phyloP scores from a whole-genome alignment of 2,113 vertebrate genomes.

The Candoia aspera region DNA sequence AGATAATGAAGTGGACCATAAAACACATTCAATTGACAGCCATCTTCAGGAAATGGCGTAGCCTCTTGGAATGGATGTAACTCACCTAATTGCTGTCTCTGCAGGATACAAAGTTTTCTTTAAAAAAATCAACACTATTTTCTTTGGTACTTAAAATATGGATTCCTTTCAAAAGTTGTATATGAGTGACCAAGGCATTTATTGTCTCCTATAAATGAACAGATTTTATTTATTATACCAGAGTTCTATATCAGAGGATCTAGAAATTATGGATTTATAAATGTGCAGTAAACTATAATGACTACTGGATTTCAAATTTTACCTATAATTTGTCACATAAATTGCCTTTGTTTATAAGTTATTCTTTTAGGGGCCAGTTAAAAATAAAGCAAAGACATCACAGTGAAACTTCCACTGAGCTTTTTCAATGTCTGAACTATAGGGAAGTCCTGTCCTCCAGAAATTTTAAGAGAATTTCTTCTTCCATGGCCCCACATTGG shows the following conservation, averaged over 20 bases:
- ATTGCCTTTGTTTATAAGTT: not conserved
- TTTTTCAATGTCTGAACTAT: not conserved
- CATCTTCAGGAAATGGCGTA: slow-evolving; percentile 46
- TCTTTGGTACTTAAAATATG: not conserved
- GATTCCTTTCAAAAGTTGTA: slow-evolving; percentile 12
- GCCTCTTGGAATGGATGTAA: slow-evolving; percentile 47
- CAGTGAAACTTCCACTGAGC: not conserved
- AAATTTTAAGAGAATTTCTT: not conserved
- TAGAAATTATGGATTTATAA: not conserved
- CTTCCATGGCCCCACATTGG: not conserved
- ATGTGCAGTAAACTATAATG: not conserved
- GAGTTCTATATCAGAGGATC: not conserved
- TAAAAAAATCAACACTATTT: not conserved
- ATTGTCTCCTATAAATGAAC: slow-evolving; percentile 42
- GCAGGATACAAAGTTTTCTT: slow-evolving; percentile 16
- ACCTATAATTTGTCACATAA: not conserved
- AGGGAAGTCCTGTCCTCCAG: not conserved
- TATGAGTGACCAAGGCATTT: slow-evolving; percentile 30
- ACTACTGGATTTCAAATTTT: not conserved
- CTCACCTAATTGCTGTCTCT: slow-evolving; percentile 22
- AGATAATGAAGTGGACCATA: slow-evolving; percentile 59
- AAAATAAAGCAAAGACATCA: not conserved
- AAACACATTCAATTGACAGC: slow-evolving; percentile 50
- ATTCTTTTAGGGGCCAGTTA: not conserved
- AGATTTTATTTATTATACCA: not conserved